These are phyloP conservation scores for Cephalotes varians DNA, from an alignment of 2,888 invertebrate genomes.

Conservation along the genomic window DNA sequence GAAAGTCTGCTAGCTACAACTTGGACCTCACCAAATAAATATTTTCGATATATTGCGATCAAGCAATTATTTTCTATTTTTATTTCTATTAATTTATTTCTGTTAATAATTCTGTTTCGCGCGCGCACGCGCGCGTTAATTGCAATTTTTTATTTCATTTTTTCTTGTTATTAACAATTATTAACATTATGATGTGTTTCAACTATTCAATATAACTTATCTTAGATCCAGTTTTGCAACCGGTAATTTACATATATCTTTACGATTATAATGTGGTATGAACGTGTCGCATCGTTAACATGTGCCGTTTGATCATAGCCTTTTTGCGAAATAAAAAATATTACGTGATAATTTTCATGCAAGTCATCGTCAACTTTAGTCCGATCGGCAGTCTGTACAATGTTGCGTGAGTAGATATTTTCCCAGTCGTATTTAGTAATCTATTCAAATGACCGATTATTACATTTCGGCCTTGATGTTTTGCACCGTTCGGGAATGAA, in stretches of 20 bases:
- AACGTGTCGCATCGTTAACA: neutral
- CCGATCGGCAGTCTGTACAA: slow-evolving; percentile 35
- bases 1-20: neutral
- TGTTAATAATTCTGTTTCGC: neutral
- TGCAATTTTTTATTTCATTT: neutral
- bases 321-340: slow-evolving; percentile 33
- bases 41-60: neutral
- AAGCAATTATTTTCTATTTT: too few species aligned
- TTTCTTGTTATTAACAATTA: neutral
- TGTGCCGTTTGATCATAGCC: neutral
- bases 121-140: too few species aligned
- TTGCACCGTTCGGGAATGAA: slow-evolving; percentile 54
- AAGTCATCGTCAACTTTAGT: slow-evolving; percentile 38
- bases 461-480: slow-evolving; percentile 55
- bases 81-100: too few species aligned
- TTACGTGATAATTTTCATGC: slow-evolving; percentile 10
- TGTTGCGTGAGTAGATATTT: slow-evolving; percentile 46
- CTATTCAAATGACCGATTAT: slow-evolving; percentile 68
- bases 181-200: neutral
- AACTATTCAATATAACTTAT: neutral
- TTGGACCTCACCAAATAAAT: neutral
- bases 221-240: neutral
- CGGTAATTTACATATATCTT: neutral
- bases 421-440: slow-evolving; percentile 62
- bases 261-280: neutral